Evolutionary conservation across 2,888 invertebrate genomes (phyloP).

Genomic region (Merodon equestris): DNA sequence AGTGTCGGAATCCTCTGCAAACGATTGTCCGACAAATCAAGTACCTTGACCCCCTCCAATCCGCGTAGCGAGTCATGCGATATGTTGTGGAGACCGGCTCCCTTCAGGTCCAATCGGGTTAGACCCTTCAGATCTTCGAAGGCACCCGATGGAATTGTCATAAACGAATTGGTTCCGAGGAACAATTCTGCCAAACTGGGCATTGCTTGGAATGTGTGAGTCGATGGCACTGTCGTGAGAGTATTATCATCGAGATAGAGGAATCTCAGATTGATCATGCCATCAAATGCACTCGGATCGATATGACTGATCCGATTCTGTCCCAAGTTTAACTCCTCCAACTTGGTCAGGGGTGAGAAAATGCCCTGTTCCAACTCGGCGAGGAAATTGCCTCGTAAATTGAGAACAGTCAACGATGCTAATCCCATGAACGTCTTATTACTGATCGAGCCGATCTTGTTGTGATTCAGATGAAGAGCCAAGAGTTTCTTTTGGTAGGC

Average conservation of each 20-base stretch:
- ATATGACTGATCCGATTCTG: slow-evolving; percentile 91
- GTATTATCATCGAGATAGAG: slow-evolving; percentile 92
- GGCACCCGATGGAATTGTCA: slow-evolving; percentile 86
- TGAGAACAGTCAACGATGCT: slow-evolving; percentile 88
- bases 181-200: slow-evolving; percentile 90
- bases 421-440: slow-evolving; percentile 90
- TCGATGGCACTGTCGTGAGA: slow-evolving; percentile 87
- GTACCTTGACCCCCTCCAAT: slow-evolving; percentile 85
- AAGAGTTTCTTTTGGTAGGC: slow-evolving; percentile 89
- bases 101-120: slow-evolving; percentile 87
- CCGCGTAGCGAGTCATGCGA: slow-evolving; percentile 88
- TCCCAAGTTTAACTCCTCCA: slow-evolving; percentile 92
- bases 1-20: slow-evolving; percentile 87
- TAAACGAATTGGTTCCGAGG: slow-evolving; percentile 90
- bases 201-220: slow-evolving; percentile 84
- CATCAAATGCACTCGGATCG: slow-evolving; percentile 88
- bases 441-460: slow-evolving; percentile 89
- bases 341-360: slow-evolving; percentile 86
- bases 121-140: slow-evolving; percentile 88
- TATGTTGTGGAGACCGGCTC: slow-evolving; percentile 89
- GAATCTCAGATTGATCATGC: slow-evolving; percentile 86
- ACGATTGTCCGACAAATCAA: slow-evolving; percentile 90
- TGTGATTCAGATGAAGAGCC: slow-evolving; percentile 90
- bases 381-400: slow-evolving; percentile 89
- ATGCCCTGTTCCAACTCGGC: slow-evolving; percentile 88